Evolutionary conservation across 2,797 vertebrate species (phyloP).

Genomic region (Manis pentadactyla): DNA sequence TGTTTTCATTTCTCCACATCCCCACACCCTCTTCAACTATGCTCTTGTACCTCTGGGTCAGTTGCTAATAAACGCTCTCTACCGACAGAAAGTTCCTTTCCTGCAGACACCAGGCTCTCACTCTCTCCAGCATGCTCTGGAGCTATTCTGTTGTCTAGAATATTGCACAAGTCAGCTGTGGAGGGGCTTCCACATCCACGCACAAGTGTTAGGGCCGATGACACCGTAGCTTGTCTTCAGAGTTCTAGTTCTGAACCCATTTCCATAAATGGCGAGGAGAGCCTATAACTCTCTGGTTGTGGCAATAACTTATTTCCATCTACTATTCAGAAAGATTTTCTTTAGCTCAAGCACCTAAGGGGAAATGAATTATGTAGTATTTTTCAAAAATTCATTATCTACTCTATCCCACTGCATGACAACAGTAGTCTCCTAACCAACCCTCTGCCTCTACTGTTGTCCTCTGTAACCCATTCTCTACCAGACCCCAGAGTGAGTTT

Average conservation of each 20-base stretch:
- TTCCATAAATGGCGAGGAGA: background rate
- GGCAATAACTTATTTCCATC: background rate
- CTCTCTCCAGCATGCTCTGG: background rate
- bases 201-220: too few species aligned
- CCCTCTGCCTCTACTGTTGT: background rate
- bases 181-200: background rate
- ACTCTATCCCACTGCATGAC: background rate
- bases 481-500: background rate
- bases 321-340: conserved; percentile 21
- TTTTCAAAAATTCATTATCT: background rate
- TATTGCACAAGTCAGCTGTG: background rate
- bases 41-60: background rate
- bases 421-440: background rate
- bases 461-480: background rate
- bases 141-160: background rate
- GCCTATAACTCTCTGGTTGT: background rate
- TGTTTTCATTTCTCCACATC: background rate
- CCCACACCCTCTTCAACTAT: background rate
- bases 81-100: background rate
- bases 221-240: background rate
- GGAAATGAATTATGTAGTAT: background rate
- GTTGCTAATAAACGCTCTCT: background rate
- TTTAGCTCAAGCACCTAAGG: background rate
- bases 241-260: background rate
- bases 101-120: background rate